Base-by-base conservation (phyloP, 2,797 vertebrate species). In the Iguana delicatissima region DNA sequence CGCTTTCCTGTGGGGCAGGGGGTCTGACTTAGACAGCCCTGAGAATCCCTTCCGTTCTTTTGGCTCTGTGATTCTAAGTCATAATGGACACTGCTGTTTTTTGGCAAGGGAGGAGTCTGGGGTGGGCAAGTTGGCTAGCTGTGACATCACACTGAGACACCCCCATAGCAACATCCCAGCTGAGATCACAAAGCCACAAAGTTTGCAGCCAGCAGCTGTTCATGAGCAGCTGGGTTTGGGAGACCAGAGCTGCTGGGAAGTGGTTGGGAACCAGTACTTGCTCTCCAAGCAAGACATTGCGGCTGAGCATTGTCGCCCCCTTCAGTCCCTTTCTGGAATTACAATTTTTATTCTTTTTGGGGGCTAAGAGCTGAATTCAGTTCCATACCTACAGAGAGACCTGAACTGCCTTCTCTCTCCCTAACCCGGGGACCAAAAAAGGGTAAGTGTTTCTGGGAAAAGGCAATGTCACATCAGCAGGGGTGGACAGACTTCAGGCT, bases 111-210 rank as follows among this genome's bases (percentile, higher is more conserved):
- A 12, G 52, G 52, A 52, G 52, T 3, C 10, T 52, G 8, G 8
- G 52, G 52, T 8, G 52, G 10, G 8, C 52, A 52, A 52, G 52
- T 52, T 8, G 7, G 52, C 52, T 52, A 52, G 52, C 52, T 69
- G 55, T 52, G 67, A 73, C n/a, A 52, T 85, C 67, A 55, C 67
- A 5, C 46, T 73, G 24, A 67, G 13, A 35, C 12, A 14, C 59
- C 59, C 22, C 29, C 67, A 64, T 59, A 1, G 26, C 46, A 59
- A 69, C 83, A 50, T 69, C 83, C 67, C 62, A 8, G 38, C 69
- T 69, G 38, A 84, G n/a, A 67, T 73, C 84, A 85, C 84, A 85
- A 72, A 85, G 83, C 62, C 32, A 57, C 16, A 42, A 83, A 35
- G 9, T 62, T 12, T 83, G 22, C 38, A 72, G 29, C 42, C 67